Conservation (phyloP, 2,113 vertebrate genomes). For the Microcebus jonahi region DNA sequence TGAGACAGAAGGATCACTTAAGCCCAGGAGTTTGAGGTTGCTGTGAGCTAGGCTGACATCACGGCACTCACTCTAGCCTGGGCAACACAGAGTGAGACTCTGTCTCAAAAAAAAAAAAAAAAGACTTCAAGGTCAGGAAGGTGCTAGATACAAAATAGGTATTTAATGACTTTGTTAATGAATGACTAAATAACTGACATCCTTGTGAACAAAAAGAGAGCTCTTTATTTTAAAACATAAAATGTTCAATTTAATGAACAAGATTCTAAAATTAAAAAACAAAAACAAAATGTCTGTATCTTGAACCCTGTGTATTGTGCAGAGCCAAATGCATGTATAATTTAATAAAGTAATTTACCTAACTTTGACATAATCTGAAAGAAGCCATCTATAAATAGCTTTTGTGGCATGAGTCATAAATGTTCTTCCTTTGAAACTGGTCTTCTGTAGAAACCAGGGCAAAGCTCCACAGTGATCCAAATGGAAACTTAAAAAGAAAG, state of each 20-base stretch:
- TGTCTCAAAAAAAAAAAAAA: neutral
- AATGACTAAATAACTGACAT: neutral
- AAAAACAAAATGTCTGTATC: neutral
- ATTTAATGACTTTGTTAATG: neutral
- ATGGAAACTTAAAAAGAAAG: slow-evolving; percentile 90
- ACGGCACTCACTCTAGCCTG: no score
- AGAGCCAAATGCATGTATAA: neutral
- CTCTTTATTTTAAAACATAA: neutral
- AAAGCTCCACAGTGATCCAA: slow-evolving; percentile 98
- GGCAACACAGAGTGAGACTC: no score
- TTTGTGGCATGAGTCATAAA: slow-evolving; percentile 99
- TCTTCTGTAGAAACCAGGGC: slow-evolving; percentile 99
- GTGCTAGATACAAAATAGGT: neutral
- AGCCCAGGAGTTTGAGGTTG: no score
- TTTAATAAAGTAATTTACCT: slow-evolving; percentile 86
- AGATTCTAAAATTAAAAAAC: no score
- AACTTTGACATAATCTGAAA: slow-evolving; percentile 99
- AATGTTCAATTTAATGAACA: no score
- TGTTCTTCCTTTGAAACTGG: slow-evolving; percentile 98
- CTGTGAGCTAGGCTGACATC: no score
- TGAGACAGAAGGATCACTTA: no score
- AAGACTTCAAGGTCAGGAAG: neutral
- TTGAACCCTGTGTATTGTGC: rapidly evolving
- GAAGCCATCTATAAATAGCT: slow-evolving; percentile 98
- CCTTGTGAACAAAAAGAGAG: neutral